phyloP scores from a whole-genome alignment of 2,113 vertebrate species.

The Myotis brandtii region DNA sequence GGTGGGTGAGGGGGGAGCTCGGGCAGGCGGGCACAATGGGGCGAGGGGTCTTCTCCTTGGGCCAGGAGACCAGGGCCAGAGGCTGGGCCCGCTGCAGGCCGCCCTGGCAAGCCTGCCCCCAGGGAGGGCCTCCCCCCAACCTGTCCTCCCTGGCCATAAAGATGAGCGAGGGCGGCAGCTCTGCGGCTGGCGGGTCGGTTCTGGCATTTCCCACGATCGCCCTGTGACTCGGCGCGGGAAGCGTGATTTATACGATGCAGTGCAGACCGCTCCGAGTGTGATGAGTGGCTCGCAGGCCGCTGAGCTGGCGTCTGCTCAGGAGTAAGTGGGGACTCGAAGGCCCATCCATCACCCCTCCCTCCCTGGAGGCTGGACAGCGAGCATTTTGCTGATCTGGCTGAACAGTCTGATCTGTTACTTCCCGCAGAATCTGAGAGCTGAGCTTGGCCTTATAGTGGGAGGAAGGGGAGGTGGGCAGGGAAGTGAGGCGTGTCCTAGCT shows the following conservation, averaged over 20 bases:
- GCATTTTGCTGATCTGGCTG: slow-evolving; percentile 47
- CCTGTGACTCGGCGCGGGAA: neutral
- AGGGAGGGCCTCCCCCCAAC: rapidly evolving
- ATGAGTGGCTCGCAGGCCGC: neutral
- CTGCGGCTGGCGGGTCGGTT: neutral
- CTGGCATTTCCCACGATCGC: neutral
- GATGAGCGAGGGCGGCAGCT: rapidly evolving
- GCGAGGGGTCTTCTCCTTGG: neutral
- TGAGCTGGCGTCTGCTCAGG: rapidly evolving
- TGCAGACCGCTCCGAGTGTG: rapidly evolving
- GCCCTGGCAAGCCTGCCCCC: neutral
- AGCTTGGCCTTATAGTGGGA: neutral
- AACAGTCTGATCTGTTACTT: neutral
- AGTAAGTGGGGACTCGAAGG: rapidly evolving
- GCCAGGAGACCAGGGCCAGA: neutral
- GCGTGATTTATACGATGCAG: neutral
- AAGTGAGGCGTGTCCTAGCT: rapidly evolving
- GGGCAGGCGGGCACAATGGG: rapidly evolving
- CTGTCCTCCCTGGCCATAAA: neutral
- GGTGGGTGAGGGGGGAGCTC: neutral
- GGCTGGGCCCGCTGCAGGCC: neutral
- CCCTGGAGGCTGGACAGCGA: rapidly evolving
- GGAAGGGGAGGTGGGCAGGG: rapidly evolving
- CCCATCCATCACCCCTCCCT: slow-evolving; percentile 53
- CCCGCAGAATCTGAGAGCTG: neutral